A percentile compares a stretch with the other conserved stretches of the same genome.
Evolutionary conservation across 2,888 invertebrate genomes (phyloP).

Genomic region (Leucophenga maculata): DNA sequence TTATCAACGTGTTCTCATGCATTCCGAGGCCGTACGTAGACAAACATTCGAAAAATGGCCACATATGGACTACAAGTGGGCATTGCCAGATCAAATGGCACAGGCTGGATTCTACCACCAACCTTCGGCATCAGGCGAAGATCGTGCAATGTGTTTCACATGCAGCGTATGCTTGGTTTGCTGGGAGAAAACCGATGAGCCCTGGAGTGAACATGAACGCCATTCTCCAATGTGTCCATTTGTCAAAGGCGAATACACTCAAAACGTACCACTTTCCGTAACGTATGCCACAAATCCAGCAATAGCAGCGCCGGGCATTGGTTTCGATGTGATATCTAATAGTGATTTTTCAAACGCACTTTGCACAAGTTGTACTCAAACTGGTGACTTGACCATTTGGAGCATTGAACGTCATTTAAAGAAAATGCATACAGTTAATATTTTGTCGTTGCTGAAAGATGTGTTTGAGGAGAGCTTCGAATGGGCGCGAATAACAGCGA

Average conservation of each 20-base stretch:
- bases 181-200: constrained; percentile 97
- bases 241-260: constrained; percentile 94
- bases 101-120: constrained; percentile 98
- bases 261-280: constrained; percentile 92
- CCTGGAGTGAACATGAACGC: constrained; percentile 96
- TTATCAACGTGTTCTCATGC: constrained; percentile 80
- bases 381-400: constrained; percentile 86
- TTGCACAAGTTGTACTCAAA: constrained; percentile 75
- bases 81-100: constrained; percentile 95
- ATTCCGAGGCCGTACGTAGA: constrained; percentile 90
- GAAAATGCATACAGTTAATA: constrained; percentile 76
- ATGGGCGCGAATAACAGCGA: constrained; percentile 77
- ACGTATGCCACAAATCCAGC: constrained; percentile 89
- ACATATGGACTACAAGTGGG: constrained; percentile 98
- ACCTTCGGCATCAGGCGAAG: constrained; percentile 90
- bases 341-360: constrained; percentile 77
- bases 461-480: constrained; percentile 66
- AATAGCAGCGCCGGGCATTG: constrained; percentile 71
- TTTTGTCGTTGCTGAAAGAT: constrained; percentile 65
- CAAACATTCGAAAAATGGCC: constrained; percentile 96
- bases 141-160: constrained; percentile 96
- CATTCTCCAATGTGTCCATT: constrained; percentile 95
- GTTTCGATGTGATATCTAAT: constrained; percentile 76
- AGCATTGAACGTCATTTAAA: constrained; percentile 86
- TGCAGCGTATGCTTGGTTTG: constrained; percentile 95